phyloP scores from a whole-genome alignment of 2,113 vertebrate species.

The Panthera uncia region DNA sequence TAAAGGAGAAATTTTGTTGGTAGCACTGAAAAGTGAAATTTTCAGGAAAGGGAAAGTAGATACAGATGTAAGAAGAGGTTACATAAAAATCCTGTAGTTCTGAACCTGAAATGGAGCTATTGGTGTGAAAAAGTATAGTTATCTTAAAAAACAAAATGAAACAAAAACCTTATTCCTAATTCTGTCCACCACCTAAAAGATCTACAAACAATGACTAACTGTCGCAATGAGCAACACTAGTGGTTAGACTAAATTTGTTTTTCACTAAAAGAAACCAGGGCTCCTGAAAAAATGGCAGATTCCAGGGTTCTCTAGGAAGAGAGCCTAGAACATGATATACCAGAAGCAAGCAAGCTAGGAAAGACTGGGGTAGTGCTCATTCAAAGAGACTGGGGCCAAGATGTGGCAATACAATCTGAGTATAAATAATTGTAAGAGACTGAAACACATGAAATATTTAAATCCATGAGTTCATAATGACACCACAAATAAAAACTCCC shows the following conservation, averaged over 20 bases:
- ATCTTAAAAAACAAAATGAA: neutral
- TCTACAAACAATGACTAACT: neutral
- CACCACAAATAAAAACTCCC: neutral
- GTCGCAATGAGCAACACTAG: neutral
- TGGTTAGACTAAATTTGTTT: neutral
- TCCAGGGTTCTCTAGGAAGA: neutral
- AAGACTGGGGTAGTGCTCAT: neutral
- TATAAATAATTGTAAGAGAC: neutral
- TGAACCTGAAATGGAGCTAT: neutral
- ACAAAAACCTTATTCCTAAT: constrained; percentile 12
- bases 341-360: neutral
- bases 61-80: neutral
- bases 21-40: neutral
- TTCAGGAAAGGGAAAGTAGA: neutral
- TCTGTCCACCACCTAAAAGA: neutral
- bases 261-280: neutral
- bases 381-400: neutral
- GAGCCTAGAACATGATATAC: neutral
- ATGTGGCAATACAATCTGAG: neutral
- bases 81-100: neutral
- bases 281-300: neutral
- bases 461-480: neutral
- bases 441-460: neutral
- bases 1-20: neutral
- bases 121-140: neutral